These are phyloP conservation scores for Papilio gigon DNA, from an alignment of 2,888 invertebrate species.

Conservation along the genomic window DNA sequence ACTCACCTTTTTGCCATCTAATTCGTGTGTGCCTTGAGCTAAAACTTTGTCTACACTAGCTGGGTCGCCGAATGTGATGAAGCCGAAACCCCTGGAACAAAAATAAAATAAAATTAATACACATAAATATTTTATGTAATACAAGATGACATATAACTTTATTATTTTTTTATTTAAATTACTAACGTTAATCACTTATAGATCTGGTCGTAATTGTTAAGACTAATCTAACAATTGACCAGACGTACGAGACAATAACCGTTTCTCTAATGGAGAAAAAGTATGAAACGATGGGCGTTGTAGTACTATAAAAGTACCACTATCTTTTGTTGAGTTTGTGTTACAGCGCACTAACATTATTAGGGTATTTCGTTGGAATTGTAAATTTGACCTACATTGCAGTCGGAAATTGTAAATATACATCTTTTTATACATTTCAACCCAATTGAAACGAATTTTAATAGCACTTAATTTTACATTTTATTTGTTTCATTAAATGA, in stretches of 20 bases:
- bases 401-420: slow-evolving; percentile 16
- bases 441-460: background rate
- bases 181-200: slow-evolving; percentile 17
- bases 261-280: slow-evolving; percentile 38
- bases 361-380: slow-evolving; percentile 38
- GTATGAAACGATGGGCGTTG: slow-evolving; percentile 36
- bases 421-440: slow-evolving; percentile 4
- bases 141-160: too few relatives aligned
- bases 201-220: slow-evolving; percentile 7
- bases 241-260: slow-evolving; percentile 37
- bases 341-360: slow-evolving; percentile 34
- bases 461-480: slow-evolving; percentile 8
- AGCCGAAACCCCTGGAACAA: slow-evolving; percentile 97
- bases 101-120: slow-evolving; percentile 43
- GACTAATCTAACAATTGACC: slow-evolving; percentile 30
- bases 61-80: slow-evolving; percentile 99
- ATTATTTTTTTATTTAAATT: too few relatives aligned
- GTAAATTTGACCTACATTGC: slow-evolving; percentile 39
- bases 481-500: background rate
- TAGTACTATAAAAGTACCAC: slow-evolving; percentile 39
- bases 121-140: background rate
- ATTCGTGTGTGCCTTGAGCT: slow-evolving; percentile 98
- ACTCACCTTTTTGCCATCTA: slow-evolving; percentile 99
- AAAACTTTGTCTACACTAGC: slow-evolving; percentile 99
- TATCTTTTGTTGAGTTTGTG: slow-evolving; percentile 39